Conservation (phyloP, 2,113 vertebrate genomes). For the Donacobius atricapilla region DNA sequence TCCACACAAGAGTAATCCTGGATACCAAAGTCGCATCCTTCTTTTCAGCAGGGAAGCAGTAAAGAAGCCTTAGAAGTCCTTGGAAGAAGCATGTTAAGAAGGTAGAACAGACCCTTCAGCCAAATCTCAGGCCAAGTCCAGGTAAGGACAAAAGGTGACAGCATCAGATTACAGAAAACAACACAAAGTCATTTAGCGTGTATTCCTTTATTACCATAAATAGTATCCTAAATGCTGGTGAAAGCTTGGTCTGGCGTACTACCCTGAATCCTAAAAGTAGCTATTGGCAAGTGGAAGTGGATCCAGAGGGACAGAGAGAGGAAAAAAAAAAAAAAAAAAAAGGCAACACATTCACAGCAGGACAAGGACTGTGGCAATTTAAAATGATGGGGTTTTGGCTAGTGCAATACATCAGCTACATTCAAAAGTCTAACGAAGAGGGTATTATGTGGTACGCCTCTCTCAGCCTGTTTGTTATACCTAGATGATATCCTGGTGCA, state of each 20-base stretch:
- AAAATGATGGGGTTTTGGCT: conserved; percentile 58
- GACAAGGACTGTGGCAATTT: conserved; percentile 66
- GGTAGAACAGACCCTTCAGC: background rate
- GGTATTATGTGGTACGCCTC: conserved; percentile 59
- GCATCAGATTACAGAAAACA: background rate
- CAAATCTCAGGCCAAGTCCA: background rate
- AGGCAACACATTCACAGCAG: conserved; percentile 5
- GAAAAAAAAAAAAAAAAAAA: background rate
- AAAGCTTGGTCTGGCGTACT: conserved; percentile 23
- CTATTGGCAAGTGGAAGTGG: conserved; percentile 42
- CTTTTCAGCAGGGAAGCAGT: background rate
- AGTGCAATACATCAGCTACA: conserved; percentile 25
- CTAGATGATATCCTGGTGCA: conserved; percentile 53
- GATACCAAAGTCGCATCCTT: background rate
- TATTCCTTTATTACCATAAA: background rate
- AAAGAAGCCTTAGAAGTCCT: background rate
- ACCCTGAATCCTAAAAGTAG: conserved; percentile 43
- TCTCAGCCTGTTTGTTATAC: conserved; percentile 66
- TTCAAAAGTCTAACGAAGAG: conserved; percentile 51
- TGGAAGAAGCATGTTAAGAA: background rate
- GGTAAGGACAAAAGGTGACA: background rate
- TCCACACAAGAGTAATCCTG: background rate
- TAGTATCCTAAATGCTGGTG: background rate
- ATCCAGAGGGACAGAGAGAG: background rate
- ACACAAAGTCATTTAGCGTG: background rate